Conservation (phyloP, 2,113 vertebrate species). For the Corythaixoides concolor region DNA sequence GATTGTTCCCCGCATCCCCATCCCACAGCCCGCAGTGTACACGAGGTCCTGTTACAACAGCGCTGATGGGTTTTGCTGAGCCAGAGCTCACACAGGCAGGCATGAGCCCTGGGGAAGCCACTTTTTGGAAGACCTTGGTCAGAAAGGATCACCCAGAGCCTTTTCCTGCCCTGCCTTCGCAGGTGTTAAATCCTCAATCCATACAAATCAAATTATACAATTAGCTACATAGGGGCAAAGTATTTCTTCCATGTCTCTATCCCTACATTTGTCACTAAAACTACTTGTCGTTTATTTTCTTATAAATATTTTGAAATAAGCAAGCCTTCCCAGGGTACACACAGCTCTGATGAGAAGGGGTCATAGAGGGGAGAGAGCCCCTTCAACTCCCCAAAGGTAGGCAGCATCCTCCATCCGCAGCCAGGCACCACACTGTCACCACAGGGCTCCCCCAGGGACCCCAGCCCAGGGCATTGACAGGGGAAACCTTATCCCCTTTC, state of each 20-base stretch:
- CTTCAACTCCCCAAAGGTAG: neutral
- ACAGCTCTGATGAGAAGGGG: neutral
- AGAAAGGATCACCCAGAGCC: neutral
- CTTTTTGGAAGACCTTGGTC: neutral
- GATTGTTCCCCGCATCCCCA: neutral
- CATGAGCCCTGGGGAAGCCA: neutral
- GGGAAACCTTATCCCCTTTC: neutral
- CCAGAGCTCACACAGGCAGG: accelerated
- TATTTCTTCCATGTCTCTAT: neutral
- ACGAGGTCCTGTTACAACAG: accelerated
- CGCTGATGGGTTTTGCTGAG: neutral
- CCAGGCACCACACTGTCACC: neutral
- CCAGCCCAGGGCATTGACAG: neutral
- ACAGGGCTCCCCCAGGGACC: neutral
- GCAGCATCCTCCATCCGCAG: neutral
- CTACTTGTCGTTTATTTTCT: neutral
- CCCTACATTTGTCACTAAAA: neutral
- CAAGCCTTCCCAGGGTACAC: neutral
- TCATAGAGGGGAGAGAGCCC: neutral
- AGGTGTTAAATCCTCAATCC: neutral
- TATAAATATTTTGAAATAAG: neutral
- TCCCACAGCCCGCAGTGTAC: neutral
- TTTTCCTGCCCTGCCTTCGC: neutral
- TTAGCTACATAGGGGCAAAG: neutral
- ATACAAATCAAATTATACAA: neutral